Evolutionary conservation across 2,113 vertebrate species (phyloP).

Genomic region (Erinaceus europaeus): DNA sequence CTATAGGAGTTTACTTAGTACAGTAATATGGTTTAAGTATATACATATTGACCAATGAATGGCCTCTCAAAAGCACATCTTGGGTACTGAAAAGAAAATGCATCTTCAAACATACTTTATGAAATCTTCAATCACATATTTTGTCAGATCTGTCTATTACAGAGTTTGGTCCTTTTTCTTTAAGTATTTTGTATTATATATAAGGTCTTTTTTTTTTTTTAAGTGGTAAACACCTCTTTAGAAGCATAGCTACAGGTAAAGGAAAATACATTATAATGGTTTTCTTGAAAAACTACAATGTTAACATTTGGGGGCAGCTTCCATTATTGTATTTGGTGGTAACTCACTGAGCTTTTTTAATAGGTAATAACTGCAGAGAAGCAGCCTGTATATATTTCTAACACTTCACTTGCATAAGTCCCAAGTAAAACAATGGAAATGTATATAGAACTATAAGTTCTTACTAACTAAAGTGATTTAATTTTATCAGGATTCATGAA

Average conservation of each 20-base stretch:
- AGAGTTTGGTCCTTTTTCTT: slow-evolving; percentile 73
- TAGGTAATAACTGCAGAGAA: slow-evolving; percentile 43
- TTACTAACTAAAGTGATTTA: slow-evolving; percentile 58
- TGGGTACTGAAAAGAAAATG: slow-evolving; percentile 75
- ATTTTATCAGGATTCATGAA: slow-evolving; percentile 70
- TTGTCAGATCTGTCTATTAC: slow-evolving; percentile 78
- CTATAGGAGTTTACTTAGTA: slow-evolving; percentile 12
- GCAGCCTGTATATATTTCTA: slow-evolving; percentile 57
- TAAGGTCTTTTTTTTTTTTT: slow-evolving; percentile 79
- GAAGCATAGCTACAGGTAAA: slow-evolving; percentile 80
- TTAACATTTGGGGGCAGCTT: slow-evolving; percentile 69
- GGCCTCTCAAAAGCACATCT: slow-evolving; percentile 60
- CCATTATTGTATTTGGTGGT: slow-evolving; percentile 56
- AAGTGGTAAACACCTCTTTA: slow-evolving; percentile 80
- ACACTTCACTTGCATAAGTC: slow-evolving; percentile 72
- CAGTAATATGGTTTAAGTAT: slow-evolving; percentile 31
- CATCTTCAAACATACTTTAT: slow-evolving; percentile 78
- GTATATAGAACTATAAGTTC: slow-evolving; percentile 67
- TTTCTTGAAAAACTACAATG: slow-evolving; percentile 74
- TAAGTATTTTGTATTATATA: slow-evolving; percentile 84
- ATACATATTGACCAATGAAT: slow-evolving; percentile 15
- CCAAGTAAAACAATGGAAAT: slow-evolving; percentile 70
- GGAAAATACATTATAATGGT: slow-evolving; percentile 51
- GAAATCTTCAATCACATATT: slow-evolving; percentile 72
- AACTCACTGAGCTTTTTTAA: slow-evolving; percentile 32